Base-by-base conservation (phyloP, 1,140 invertebrate genomes). In the Meloidogyne floridensis region DNA sequence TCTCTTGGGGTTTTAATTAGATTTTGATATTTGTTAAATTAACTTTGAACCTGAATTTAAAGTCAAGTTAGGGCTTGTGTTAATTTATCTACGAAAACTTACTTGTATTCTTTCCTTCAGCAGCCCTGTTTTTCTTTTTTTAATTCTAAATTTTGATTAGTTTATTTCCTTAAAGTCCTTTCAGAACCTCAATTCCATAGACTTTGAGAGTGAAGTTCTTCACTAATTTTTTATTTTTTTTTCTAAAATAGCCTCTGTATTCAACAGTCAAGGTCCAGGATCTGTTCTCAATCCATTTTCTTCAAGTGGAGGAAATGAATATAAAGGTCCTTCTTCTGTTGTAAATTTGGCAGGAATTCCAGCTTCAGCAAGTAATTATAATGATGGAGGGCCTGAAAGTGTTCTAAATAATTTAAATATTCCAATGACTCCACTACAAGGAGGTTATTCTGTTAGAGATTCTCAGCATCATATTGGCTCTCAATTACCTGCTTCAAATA, bases 401-500 rank as follows among this genome's bases (percentile, higher is more conserved):
- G 77, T 79, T n/a, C 7, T 47, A n/a, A 85, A 86, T 75, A 87
- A 87, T 72, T 70, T 86, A 43, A 86, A 86, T 51, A 84, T 86
- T 10, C 85, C 85, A 32, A 86, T 86, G 85, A 86, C 85, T 70
- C 85, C 85, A 53, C 73, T 86, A 42, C 74, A 76, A 47, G 80
- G 81, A 18, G 86, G 53, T 20, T 85, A 82, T 69, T 81, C 79
- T 53, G 71, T 56, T n/a, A 79, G 47, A 13, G 54, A 80, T 54
- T 18, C 76, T 59, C 20, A 70, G n/a, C 53, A 71, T 73, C 83
- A 72, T 43, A 47, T 72, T 10, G 43, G 47, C 20, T 54, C 77
- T 51, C 59, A 79, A n/a, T 70, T 81, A 51, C 83, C 80, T 6
- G 20, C 79, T 8, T 86, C 85, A 43, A 86, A 86, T 72, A 86